Evolutionary conservation across 2,113 vertebrate species (phyloP), one percentile per base, ranked within the genome.

Genomic region (Neodontobutis hainanensis): DNA sequence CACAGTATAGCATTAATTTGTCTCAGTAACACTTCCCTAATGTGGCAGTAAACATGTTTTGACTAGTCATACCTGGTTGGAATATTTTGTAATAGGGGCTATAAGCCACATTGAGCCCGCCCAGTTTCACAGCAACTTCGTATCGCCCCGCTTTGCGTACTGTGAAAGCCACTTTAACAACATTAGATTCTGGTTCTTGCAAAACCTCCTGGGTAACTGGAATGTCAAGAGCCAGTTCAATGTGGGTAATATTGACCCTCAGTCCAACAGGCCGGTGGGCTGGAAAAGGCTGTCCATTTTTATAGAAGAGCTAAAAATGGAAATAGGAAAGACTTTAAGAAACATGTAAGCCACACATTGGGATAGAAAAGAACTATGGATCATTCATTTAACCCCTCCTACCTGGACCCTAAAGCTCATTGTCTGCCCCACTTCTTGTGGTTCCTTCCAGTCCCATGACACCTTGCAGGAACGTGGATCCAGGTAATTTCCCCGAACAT

Each of bases 341-440:
- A 8, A 58, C 11, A 43, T 42, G 5, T 42, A 43, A 15, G 19
- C 19, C 19, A 27, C 19, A 27, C 19, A 27, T 27, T 27, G 19
- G 3, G 19, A 27, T 3, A 2, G 19, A 11, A 11, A 46, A 46
- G 4, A 46, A 8, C 3, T n/a, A 6, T 7, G 14, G 3, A 42
- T 32, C 47, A 65, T 43, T 36, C 5, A 6, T 11, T 46, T 35
- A 0, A 4, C 15, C 0, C 2, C 11, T 11, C 34, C 70, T 38
- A 93, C 97, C 90, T 99, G 96, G 77, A 99, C 96, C 82, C 95
- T 92, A 90, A 99, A 99, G 92, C 95, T 96, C 97, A 99, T 97
- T 84, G 96, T 98, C 71, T 96, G 97, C 83, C 97, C 97, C 89
- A 99, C 97, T 94, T 98, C 96, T 90, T 95, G 95, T 74, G 96